These are phyloP conservation scores for Campylomormyrus tamandua DNA, from an alignment of 2,113 vertebrate genomes.

Conservation along the genomic window DNA sequence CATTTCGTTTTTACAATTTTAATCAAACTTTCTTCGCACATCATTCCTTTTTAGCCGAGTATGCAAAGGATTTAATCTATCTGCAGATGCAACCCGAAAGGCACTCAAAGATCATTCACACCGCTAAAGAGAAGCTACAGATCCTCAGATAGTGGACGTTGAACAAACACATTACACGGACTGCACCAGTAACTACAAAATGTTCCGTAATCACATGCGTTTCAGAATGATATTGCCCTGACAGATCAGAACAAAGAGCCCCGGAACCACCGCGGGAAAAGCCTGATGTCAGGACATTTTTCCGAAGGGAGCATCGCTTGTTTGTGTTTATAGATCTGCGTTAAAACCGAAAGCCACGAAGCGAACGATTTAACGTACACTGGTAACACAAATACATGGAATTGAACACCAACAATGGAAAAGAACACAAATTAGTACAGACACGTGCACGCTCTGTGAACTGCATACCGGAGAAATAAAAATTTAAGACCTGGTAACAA, in stretches of 20 bases:
- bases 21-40: background rate
- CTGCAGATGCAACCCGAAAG: background rate
- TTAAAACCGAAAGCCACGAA: background rate
- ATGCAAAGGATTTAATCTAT: background rate
- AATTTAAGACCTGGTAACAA: background rate
- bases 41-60: background rate
- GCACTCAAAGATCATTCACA: background rate
- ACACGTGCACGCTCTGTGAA: background rate
- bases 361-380: background rate
- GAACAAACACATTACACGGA: background rate
- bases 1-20: background rate
- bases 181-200: background rate
- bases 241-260: slow-evolving; percentile 5
- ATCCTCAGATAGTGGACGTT: background rate
- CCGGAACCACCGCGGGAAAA: slow-evolving; percentile 21
- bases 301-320: background rate
- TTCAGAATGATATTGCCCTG: background rate
- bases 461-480: background rate
- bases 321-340: slow-evolving; percentile 1
- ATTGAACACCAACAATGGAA: background rate
- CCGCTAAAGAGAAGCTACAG: background rate
- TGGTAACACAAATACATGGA: background rate
- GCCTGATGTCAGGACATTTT: slow-evolving; percentile 30
- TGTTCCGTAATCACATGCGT: background rate
- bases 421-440: background rate